Evolutionary conservation across 1,140 invertebrate genomes (phyloP).

Genomic region (Caligus rogercresseyi): DNA sequence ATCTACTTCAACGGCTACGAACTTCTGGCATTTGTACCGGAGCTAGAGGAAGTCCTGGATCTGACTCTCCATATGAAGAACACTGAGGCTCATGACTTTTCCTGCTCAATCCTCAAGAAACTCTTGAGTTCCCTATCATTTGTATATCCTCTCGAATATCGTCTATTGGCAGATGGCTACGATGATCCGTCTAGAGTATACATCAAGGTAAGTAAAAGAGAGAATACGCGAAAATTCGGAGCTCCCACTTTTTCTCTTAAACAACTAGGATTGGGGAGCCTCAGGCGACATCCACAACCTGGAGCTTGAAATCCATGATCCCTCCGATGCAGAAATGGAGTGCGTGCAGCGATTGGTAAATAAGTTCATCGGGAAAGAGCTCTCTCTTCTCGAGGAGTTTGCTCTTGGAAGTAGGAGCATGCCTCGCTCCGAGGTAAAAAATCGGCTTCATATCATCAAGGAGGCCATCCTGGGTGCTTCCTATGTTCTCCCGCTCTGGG

Average conservation of each 20-base stretch:
- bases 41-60: conserved; percentile 41
- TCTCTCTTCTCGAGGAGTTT: background rate
- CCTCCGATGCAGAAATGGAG: conserved; percentile 45
- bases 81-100: conserved; percentile 39
- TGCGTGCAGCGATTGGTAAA: conserved; percentile 36
- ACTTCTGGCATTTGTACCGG: conserved; percentile 41
- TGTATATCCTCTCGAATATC: conserved; percentile 43
- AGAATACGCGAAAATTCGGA: background rate
- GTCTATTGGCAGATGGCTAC: conserved; percentile 40
- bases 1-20: conserved; percentile 33
- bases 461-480: background rate
- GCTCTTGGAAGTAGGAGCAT: background rate
- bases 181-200: conserved; percentile 46
- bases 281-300: conserved; percentile 43
- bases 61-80: conserved; percentile 42
- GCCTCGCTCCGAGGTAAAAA: background rate
- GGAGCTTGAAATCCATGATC: conserved; percentile 55
- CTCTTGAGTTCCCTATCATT: conserved; percentile 39
- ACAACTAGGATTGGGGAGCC: conserved; percentile 59
- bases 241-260: conserved; percentile 19
- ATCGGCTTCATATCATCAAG: background rate
- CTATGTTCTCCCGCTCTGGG: background rate
- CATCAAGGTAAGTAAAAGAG: conserved; percentile 45
- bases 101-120: conserved; percentile 34
- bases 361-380: conserved; percentile 27